phyloP scores from a whole-genome alignment of 1,140 invertebrate genomes.

The Drosophila rhopaloa region DNA sequence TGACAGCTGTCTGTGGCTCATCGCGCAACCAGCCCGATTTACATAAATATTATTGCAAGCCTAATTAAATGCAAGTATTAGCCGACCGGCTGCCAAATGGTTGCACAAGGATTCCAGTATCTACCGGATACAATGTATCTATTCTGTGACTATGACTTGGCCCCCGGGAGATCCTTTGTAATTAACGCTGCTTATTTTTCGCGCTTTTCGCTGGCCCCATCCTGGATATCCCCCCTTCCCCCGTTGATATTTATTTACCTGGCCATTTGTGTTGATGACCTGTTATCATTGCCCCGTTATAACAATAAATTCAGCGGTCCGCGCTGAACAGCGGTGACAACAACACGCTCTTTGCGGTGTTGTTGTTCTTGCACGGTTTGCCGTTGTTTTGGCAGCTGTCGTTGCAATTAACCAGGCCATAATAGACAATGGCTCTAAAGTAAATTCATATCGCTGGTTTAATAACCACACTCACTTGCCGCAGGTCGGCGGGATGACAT shows the following conservation, averaged over 20 bases:
- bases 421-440: conserved; percentile 75
- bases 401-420: conserved; percentile 79
- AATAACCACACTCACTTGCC: conserved; percentile 10
- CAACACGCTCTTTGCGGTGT: conserved; percentile 39
- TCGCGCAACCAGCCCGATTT: conserved; percentile 71
- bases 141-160: conserved; percentile 37
- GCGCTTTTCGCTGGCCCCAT: conserved; percentile 10
- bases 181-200: conserved; percentile 77
- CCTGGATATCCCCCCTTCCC: not conserved
- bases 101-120: conserved; percentile 17
- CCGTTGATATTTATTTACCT: conserved; percentile 72
- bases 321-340: conserved; percentile 49
- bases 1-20: conserved; percentile 64
- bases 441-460: conserved; percentile 58
- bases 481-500: conserved; percentile 15
- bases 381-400: conserved; percentile 80
- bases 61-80: conserved; percentile 84
- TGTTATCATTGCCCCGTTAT: conserved; percentile 81
- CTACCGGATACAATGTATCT: conserved; percentile 24
- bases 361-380: conserved; percentile 74
- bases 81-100: conserved; percentile 47
- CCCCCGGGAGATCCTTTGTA: conserved; percentile 60
- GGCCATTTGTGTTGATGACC: conserved; percentile 79
- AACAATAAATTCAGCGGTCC: conserved; percentile 73
- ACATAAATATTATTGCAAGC: conserved; percentile 83